Percentiles rank a stretch among this genome's conserved stretches.
Evolutionary conservation across 2,797 vertebrate species (phyloP).

Genomic region (Onychomys leucogaster): DNA sequence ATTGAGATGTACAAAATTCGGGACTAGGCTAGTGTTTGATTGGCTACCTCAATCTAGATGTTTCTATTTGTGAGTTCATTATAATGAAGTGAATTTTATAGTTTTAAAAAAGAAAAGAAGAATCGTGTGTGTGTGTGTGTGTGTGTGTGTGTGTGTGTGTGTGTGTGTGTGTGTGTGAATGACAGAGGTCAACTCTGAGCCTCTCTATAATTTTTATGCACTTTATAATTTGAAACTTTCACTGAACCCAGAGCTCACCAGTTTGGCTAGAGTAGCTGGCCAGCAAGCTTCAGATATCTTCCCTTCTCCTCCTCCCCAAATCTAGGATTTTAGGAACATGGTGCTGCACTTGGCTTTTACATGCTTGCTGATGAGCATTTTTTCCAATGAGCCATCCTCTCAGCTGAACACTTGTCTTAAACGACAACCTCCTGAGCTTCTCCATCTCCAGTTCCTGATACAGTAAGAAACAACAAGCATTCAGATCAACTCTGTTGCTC

Average conservation of each 20-base stretch:
- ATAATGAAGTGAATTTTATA: not conserved
- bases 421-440: not conserved
- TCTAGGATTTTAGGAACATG: not conserved
- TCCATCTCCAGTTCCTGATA: not conserved
- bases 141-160: not conserved
- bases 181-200: not conserved
- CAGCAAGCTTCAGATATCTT: not conserved
- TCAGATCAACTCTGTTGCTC: not conserved
- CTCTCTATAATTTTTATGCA: not conserved
- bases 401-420: not conserved
- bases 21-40: not conserved
- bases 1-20: not conserved
- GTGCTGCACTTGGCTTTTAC: not conserved
- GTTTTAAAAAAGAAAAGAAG: not conserved
- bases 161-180: not conserved
- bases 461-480: not conserved
- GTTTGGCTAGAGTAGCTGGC: not conserved
- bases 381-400: not conserved
- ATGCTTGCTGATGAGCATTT: not conserved
- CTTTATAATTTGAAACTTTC: not conserved
- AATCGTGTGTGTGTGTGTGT: not conserved
- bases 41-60: not conserved
- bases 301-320: too few relatives aligned
- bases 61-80: not conserved
- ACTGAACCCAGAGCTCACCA: not conserved